Percentiles rank a stretch among this genome's conserved stretches.
Conservation (phyloP, 2,113 vertebrate species). For the Zosterops borbonicus region DNA sequence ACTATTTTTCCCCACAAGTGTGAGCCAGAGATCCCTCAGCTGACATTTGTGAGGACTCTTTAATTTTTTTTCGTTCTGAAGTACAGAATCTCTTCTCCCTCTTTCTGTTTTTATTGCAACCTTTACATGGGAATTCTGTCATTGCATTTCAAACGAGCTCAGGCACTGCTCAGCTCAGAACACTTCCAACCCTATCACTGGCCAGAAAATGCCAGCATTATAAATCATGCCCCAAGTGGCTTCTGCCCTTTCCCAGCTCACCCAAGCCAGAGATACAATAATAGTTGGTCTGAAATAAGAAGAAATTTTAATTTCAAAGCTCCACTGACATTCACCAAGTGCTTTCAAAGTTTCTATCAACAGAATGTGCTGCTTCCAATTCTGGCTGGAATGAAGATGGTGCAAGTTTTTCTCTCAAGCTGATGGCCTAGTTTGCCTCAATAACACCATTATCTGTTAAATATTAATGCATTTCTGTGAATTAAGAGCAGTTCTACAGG, state of each 20-base stretch:
- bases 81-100: background rate
- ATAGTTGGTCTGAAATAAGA: constrained; percentile 33
- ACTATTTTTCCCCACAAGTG: background rate
- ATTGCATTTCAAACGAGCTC: constrained; percentile 22
- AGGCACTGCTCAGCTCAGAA: background rate
- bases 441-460: constrained; percentile 51
- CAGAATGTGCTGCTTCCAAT: constrained; percentile 35
- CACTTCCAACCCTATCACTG: background rate
- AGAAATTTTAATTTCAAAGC: constrained; percentile 73
- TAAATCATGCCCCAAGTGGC: constrained; percentile 39
- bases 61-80: background rate
- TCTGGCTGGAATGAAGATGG: constrained; percentile 46
- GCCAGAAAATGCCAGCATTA: constrained; percentile 48
- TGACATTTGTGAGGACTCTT: background rate
- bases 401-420: constrained; percentile 5
- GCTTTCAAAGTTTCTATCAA: constrained; percentile 65
- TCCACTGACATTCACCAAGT: constrained; percentile 58
- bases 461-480: constrained; percentile 55
- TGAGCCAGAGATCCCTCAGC: background rate
- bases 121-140: background rate
- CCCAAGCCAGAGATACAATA: constrained; percentile 34
- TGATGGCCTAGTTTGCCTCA: constrained; percentile 44
- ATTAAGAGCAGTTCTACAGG: constrained; percentile 28
- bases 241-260: constrained; percentile 47
- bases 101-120: background rate